phyloP scores from a whole-genome alignment of 2,797 vertebrate species.

The Arrhamphus sclerolepis region DNA sequence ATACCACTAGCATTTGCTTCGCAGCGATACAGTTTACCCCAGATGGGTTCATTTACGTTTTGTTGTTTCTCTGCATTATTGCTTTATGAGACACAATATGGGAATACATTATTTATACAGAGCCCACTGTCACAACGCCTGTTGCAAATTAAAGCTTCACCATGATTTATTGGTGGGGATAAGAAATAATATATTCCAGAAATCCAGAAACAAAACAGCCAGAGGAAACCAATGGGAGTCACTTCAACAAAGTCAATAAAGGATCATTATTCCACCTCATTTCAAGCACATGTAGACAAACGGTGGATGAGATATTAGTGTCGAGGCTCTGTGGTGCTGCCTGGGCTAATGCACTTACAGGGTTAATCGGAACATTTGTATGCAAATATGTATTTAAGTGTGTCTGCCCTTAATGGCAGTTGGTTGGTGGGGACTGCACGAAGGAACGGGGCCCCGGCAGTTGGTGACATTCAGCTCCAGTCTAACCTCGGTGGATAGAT shows the following conservation, averaged over 20 bases:
- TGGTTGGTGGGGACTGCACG: conserved; percentile 43
- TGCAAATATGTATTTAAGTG: conserved; percentile 80
- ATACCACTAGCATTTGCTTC: conserved; percentile 22
- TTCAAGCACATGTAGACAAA: conserved; percentile 55
- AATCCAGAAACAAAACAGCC: conserved; percentile 53
- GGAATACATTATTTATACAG: conserved; percentile 50
- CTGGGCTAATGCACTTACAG: conserved; percentile 69
- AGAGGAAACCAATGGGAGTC: conserved; percentile 41
- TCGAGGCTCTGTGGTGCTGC: conserved; percentile 27
- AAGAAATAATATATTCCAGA: conserved; percentile 32
- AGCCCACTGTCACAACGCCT: conserved; percentile 32
- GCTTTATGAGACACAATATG: conserved; percentile 31
- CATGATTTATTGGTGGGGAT: conserved; percentile 46
- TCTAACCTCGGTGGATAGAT: conserved; percentile 70
- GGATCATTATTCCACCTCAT: conserved; percentile 61
- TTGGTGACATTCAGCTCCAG: conserved; percentile 73
- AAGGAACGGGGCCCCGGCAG: conserved; percentile 66
- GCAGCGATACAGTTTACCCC: conserved; percentile 3
- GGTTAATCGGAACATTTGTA: conserved; percentile 79
- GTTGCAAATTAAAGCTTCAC: conserved; percentile 24
- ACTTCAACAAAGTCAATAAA: conserved; percentile 66
- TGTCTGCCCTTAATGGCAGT: conserved; percentile 71
- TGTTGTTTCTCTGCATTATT: conserved; percentile 34
- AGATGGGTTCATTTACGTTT: conserved; percentile 32
- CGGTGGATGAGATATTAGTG: conserved; percentile 38